Percentiles rank a stretch among this genome's conserved stretches.
phyloP scores from a whole-genome alignment of 2,888 invertebrate species.

The Phymatocera aterrima region DNA sequence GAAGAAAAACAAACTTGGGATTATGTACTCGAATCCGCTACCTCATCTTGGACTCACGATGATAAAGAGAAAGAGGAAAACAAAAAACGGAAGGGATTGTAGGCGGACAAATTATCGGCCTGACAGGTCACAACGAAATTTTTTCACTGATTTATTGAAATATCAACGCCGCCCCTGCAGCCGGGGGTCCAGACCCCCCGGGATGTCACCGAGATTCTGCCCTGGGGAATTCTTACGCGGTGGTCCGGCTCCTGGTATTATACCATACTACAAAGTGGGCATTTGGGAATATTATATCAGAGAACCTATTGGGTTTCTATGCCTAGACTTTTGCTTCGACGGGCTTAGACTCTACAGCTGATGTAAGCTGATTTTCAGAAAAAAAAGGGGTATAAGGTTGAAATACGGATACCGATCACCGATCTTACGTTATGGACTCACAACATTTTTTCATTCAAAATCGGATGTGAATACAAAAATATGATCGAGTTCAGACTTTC shows the following conservation, averaged over 20 bases:
- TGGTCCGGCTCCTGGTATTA: constrained; percentile 41
- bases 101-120: constrained; percentile 67
- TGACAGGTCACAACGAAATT: constrained; percentile 13
- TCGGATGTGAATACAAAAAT: too few relatives aligned
- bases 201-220: constrained; percentile 48
- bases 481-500: neutral
- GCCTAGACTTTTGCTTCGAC: neutral
- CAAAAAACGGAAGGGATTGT: constrained; percentile 31
- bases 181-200: constrained; percentile 53
- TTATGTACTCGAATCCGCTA: too few relatives aligned
- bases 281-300: constrained; percentile 50
- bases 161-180: constrained; percentile 56
- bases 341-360: neutral
- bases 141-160: constrained; percentile 62
- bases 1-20: neutral
- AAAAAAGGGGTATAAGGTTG: neutral
- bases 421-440: neutral
- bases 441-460: neutral
- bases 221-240: constrained; percentile 56
- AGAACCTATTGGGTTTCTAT: constrained; percentile 42
- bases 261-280: constrained; percentile 52
- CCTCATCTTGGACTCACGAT: too few relatives aligned
- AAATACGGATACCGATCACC: neutral
- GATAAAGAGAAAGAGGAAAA: constrained; percentile 39
- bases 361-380: neutral